A percentile compares a stretch with the other conserved stretches of the same genome.
Conservation (phyloP, 2,888 invertebrate genomes). For the Anorthoa munda region DNA sequence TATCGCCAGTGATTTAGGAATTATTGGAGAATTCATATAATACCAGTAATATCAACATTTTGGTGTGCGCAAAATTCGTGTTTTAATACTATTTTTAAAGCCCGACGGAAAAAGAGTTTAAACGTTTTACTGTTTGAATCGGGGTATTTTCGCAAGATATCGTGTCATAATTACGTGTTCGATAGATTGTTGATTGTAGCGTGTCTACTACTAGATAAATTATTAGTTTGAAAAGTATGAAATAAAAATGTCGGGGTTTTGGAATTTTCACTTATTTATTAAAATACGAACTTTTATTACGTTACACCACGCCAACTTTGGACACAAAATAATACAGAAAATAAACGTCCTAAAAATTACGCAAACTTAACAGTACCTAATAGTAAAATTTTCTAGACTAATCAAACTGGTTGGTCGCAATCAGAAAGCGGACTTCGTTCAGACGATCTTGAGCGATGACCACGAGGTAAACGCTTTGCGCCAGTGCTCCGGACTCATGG, state of each 20-base stretch:
- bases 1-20: no score
- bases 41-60: background rate
- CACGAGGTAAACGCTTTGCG: conserved; percentile 76
- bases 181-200: no score
- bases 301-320: background rate
- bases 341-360: background rate
- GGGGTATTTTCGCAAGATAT: no score
- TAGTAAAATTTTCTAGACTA: conserved; percentile 70
- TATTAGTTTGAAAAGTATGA: no score
- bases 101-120: no score
- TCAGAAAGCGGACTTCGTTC: conserved; percentile 78
- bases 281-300: background rate
- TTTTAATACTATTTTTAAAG: background rate
- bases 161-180: no score
- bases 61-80: background rate
- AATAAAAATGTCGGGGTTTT: no score
- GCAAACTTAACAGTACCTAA: background rate
- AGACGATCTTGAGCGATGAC: conserved; percentile 80
- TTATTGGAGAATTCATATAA: background rate
- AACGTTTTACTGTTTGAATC: no score
- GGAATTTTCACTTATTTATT: no score
- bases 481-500: conserved; percentile 76
- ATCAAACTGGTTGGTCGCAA: conserved; percentile 75
- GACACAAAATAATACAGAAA: background rate
- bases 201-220: no score